A percentile compares a stretch with the other conserved stretches of the same genome.
Evolutionary conservation across 2,797 vertebrate genomes (phyloP).

Genomic region (Bradypodion pumilum): DNA sequence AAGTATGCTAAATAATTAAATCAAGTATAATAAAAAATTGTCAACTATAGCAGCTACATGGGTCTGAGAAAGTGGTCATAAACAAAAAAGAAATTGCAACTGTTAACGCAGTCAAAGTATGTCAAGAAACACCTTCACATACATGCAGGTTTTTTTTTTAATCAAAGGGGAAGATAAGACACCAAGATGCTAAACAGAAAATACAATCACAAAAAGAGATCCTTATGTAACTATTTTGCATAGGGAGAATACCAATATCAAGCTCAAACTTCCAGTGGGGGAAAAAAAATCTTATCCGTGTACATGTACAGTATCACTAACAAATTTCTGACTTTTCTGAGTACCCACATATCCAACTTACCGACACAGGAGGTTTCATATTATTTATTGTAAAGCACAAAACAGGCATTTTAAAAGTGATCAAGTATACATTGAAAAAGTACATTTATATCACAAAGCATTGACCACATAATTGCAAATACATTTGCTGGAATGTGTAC

Average conservation of each 20-base stretch:
- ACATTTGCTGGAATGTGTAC: conserved; percentile 99
- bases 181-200: conserved; percentile 77
- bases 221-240: conserved; percentile 79
- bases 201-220: conserved; percentile 75
- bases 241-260: conserved; percentile 74
- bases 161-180: conserved; percentile 77
- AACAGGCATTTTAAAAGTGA: conserved; percentile 98
- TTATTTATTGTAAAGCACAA: conserved; percentile 99
- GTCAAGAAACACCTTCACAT: conserved; percentile 76
- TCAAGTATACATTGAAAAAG: conserved; percentile 99
- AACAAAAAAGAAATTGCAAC: conserved; percentile 78
- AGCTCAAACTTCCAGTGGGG: conserved; percentile 67
- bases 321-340: conserved; percentile 73
- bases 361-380: conserved; percentile 99
- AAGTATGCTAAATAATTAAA: conserved; percentile 76
- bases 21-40: conserved; percentile 73
- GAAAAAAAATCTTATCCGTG: conserved; percentile 68
- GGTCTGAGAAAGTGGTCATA: conserved; percentile 80
- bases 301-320: conserved; percentile 77
- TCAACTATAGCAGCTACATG: conserved; percentile 80
- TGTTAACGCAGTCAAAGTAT: conserved; percentile 83
- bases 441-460: conserved; percentile 99
- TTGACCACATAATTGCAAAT: conserved; percentile 96
- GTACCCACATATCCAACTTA: conserved; percentile 94
- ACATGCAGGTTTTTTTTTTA: conserved; percentile 80